Evolutionary conservation across 2,888 invertebrate genomes (phyloP).

Genomic region (Meandrusa payeni): DNA sequence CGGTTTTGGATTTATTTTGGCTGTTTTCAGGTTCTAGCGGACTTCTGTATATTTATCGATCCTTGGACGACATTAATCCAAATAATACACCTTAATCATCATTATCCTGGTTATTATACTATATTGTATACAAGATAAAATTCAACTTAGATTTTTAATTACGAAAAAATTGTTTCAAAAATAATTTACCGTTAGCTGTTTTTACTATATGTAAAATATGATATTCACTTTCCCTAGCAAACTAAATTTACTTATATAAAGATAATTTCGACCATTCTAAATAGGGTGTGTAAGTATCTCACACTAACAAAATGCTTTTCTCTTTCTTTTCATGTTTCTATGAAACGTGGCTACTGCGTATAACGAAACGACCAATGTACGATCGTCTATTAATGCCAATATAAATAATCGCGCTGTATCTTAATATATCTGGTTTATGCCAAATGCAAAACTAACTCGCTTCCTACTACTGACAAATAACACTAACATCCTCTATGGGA

Average conservation of each 20-base stretch:
- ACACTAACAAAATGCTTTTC: conserved; percentile 78
- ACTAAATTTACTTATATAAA: neutral
- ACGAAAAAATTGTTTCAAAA: too few relatives aligned
- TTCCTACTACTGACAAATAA: conserved; percentile 41
- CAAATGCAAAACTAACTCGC: conserved; percentile 74
- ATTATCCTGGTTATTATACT: neutral
- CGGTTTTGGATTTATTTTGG: conserved; percentile 48
- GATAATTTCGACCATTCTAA: conserved; percentile 28
- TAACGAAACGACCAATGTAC: conserved; percentile 47
- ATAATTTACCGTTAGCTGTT: too few relatives aligned
- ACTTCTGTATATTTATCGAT: conserved; percentile 41
- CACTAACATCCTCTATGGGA: conserved; percentile 45
- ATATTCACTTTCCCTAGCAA: too few relatives aligned
- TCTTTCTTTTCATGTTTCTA: conserved; percentile 80
- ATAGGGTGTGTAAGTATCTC: conserved; percentile 55
- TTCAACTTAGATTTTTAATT: too few relatives aligned
- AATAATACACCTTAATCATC: neutral
- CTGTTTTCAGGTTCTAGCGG: conserved; percentile 32
- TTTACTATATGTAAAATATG: too few relatives aligned
- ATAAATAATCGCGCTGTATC: conserved; percentile 60
- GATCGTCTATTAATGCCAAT: conserved; percentile 61
- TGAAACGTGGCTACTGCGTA: conserved; percentile 75
- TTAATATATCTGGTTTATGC: conserved; percentile 77
- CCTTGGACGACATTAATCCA: conserved; percentile 10
- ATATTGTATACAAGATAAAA: conserved; percentile 6